Evolutionary conservation across 2,113 vertebrate genomes (phyloP).

Genomic region (Mastomys natalensis): DNA sequence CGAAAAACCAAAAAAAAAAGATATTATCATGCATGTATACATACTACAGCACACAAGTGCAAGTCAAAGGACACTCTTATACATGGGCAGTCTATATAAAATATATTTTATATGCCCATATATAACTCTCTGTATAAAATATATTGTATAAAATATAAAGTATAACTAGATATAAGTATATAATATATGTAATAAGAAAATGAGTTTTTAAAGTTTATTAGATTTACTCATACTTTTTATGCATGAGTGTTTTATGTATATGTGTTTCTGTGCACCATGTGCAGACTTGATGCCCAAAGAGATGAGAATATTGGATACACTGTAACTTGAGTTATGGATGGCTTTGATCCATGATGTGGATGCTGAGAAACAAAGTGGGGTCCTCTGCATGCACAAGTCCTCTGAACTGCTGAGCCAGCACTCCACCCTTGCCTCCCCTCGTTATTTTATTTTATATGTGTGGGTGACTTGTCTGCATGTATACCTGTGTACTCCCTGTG

Average conservation of each 20-base stretch:
- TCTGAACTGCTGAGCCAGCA: background rate
- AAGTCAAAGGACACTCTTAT: background rate
- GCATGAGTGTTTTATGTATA: background rate
- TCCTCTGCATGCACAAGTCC: background rate
- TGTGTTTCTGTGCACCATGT: background rate
- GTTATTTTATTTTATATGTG: background rate
- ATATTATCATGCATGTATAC: background rate
- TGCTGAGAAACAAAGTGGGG: background rate
- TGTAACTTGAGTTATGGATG: background rate
- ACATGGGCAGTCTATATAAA: background rate
- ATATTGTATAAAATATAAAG: background rate
- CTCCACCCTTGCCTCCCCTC: background rate
- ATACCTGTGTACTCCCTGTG: background rate
- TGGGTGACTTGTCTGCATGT: background rate
- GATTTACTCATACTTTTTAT: background rate
- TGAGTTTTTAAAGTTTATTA: background rate
- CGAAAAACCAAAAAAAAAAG: background rate
- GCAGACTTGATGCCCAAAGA: background rate
- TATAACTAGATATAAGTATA: background rate
- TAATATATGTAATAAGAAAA: background rate
- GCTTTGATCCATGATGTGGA: background rate
- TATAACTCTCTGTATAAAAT: background rate
- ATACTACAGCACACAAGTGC: background rate
- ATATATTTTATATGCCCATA: background rate
- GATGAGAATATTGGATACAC: background rate